Evolutionary conservation across 1,140 invertebrate genomes (phyloP).

Genomic region (Halictus rubicundus): DNA sequence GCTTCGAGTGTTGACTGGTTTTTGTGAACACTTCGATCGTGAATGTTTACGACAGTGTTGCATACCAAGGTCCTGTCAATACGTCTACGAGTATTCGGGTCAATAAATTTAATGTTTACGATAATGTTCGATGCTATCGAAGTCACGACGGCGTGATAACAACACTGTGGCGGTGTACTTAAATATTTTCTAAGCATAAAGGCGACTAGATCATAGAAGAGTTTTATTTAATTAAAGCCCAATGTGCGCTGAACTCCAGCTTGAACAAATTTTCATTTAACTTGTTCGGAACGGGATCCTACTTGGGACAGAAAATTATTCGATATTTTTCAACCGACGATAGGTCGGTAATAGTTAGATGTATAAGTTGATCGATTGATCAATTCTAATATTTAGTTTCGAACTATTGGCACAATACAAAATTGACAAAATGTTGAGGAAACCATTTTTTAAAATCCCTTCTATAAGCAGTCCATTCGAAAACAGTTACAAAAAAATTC

Average conservation of each 20-base stretch:
- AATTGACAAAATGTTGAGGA: too few species aligned
- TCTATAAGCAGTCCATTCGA: too few species aligned
- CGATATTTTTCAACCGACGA: too few species aligned
- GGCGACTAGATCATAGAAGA: not conserved
- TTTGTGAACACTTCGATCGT: not conserved
- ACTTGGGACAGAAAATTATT: not conserved
- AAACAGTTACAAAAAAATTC: too few species aligned
- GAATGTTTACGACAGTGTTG: slow-evolving; percentile 7
- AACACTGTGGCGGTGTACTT: not conserved
- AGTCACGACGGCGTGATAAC: slow-evolving; percentile 24
- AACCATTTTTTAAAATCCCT: too few species aligned
- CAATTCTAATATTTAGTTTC: too few species aligned
- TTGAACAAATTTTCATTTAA: slow-evolving; percentile 4
- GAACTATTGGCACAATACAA: too few species aligned
- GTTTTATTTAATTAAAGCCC: slow-evolving; percentile 11
- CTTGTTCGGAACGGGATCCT: slow-evolving; percentile 10
- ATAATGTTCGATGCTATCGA: slow-evolving; percentile 28
- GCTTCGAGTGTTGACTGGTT: slow-evolving; percentile 1
- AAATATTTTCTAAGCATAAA: slow-evolving; percentile 25
- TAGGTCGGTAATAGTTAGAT: too few species aligned
- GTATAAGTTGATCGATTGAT: too few species aligned
- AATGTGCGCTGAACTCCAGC: not conserved
- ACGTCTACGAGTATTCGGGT: slow-evolving; percentile 12
- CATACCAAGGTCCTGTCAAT: slow-evolving; percentile 27
- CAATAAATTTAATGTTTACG: slow-evolving; percentile 31